A percentile compares a stretch with the other conserved stretches of the same genome.
Conservation (phyloP, 1,140 invertebrate genomes). For the Bradysia coprophila region DNA sequence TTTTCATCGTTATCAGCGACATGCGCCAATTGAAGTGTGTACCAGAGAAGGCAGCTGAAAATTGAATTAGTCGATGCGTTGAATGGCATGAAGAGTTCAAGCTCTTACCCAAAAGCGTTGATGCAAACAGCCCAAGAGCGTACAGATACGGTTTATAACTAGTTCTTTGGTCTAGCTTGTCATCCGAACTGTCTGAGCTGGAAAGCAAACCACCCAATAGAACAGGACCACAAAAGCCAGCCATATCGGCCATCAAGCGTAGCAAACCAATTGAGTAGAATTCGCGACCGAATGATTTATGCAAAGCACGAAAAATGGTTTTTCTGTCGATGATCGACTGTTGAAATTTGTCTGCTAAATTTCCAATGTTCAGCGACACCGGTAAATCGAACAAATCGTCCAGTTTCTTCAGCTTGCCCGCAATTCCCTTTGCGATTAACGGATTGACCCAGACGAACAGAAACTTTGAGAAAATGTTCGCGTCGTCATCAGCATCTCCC, state of each 20-base stretch:
- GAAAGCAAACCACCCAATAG: slow-evolving; percentile 34
- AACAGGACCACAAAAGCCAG: slow-evolving; percentile 75
- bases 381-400: slow-evolving; percentile 82
- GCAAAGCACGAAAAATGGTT: slow-evolving; percentile 52
- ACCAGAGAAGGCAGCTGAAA: slow-evolving; percentile 50
- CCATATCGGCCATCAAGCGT: slow-evolving; percentile 64
- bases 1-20: slow-evolving; percentile 68
- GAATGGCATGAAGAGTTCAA: slow-evolving; percentile 1
- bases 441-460: slow-evolving; percentile 78
- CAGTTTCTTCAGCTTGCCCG: slow-evolving; percentile 44
- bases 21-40: slow-evolving; percentile 83
- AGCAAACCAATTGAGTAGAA: slow-evolving; percentile 81
- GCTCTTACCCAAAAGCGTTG: slow-evolving; percentile 38
- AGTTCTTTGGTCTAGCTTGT: slow-evolving; percentile 38
- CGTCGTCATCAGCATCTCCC: slow-evolving; percentile 62
- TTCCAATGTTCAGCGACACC: slow-evolving; percentile 14
- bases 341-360: slow-evolving; percentile 14
- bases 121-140: slow-evolving; percentile 47
- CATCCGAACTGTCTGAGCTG: slow-evolving; percentile 25
- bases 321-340: slow-evolving; percentile 11
- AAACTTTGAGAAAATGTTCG: slow-evolving; percentile 48
- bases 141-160: slow-evolving; percentile 41
- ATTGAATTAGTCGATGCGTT: slow-evolving; percentile 5
- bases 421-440: slow-evolving; percentile 63
- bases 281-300: slow-evolving; percentile 64